Conservation (phyloP, 1,140 invertebrate species). For the Drosophila santomea region DNA sequence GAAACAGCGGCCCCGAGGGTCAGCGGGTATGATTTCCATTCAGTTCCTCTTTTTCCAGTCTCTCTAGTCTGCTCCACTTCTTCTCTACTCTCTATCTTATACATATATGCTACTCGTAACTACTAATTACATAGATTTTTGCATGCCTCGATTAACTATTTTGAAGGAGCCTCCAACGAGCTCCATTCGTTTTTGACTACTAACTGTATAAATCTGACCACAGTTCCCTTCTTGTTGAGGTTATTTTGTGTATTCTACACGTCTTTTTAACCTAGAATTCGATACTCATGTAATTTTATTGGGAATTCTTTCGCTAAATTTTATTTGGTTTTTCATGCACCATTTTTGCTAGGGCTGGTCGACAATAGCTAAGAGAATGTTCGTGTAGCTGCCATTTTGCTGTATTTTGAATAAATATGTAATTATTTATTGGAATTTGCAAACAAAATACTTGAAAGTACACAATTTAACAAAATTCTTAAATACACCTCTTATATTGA, state of each 20-base stretch:
- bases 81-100: slow-evolving; percentile 25
- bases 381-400: background rate
- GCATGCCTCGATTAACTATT: slow-evolving; percentile 64
- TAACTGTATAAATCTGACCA: slow-evolving; percentile 49
- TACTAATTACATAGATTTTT: slow-evolving; percentile 57
- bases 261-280: slow-evolving; percentile 38
- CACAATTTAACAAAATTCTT: too few species aligned
- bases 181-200: slow-evolving; percentile 43
- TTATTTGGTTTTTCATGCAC: slow-evolving; percentile 35
- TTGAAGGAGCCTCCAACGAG: slow-evolving; percentile 45
- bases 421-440: background rate
- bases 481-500: too few species aligned
- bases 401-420: too few species aligned
- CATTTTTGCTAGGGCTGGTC: slow-evolving; percentile 36
- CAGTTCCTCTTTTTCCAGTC: slow-evolving; percentile 65
- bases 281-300: slow-evolving; percentile 34
- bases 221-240: slow-evolving; percentile 48
- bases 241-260: slow-evolving; percentile 52
- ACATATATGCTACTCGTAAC: slow-evolving; percentile 30
- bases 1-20: slow-evolving; percentile 83
- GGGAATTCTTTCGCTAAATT: slow-evolving; percentile 21
- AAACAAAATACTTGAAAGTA: background rate
- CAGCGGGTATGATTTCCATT: slow-evolving; percentile 80
- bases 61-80: slow-evolving; percentile 48
- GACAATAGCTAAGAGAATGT: slow-evolving; percentile 7